A percentile compares a stretch with the other conserved stretches of the same genome.
Evolutionary conservation across 1,140 invertebrate genomes (phyloP).

Genomic region (Drosophila funebris): DNA sequence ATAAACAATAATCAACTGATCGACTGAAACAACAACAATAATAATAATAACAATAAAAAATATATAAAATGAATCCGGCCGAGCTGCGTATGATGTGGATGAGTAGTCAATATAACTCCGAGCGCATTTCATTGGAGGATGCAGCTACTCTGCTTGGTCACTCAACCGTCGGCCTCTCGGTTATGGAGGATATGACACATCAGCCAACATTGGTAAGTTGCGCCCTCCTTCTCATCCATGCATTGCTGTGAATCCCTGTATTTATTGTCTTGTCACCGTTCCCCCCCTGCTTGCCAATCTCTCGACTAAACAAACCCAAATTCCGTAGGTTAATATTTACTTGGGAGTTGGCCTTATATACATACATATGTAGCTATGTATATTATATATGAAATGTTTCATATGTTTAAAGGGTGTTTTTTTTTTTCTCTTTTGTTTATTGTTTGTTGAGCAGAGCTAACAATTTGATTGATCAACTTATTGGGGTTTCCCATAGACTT

Average conservation of each 20-base stretch:
- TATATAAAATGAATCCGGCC: slow-evolving; percentile 83
- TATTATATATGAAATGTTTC: background rate
- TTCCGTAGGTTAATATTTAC: slow-evolving; percentile 46
- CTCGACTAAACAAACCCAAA: slow-evolving; percentile 63
- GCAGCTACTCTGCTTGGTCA: slow-evolving; percentile 68
- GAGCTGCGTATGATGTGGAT: slow-evolving; percentile 90
- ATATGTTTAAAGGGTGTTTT: slow-evolving; percentile 7
- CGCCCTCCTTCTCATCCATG: background rate
- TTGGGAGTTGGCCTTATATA: slow-evolving; percentile 57
- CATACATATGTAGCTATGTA: background rate
- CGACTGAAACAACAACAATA: slow-evolving; percentile 9
- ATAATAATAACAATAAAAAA: background rate
- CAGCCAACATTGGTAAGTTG: slow-evolving; percentile 78
- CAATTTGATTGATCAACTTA: background rate
- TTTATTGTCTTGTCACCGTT: background rate
- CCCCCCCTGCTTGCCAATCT: slow-evolving; percentile 26
- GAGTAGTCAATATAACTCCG: slow-evolving; percentile 86
- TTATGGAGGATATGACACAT: slow-evolving; percentile 80
- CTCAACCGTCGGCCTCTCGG: slow-evolving; percentile 73
- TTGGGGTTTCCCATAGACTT: background rate
- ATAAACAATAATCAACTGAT: slow-evolving; percentile 7
- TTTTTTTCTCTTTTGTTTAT: no score
- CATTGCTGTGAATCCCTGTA: background rate
- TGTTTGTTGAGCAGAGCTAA: background rate
- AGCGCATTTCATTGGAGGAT: slow-evolving; percentile 79